These are phyloP conservation scores for Lepidostoma basale DNA, from an alignment of 1,140 invertebrate species.

Conservation along the genomic window DNA sequence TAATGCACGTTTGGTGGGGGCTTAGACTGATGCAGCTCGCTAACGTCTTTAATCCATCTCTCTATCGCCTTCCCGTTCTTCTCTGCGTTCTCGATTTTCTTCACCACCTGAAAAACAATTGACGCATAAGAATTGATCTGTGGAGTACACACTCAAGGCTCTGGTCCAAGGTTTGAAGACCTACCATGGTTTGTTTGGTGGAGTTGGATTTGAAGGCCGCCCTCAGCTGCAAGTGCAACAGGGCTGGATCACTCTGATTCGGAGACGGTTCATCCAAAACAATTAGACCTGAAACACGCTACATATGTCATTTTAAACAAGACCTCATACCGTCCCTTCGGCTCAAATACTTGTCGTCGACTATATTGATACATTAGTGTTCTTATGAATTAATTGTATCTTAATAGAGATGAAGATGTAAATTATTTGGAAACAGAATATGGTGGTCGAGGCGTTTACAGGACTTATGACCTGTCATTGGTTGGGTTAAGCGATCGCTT, in stretches of 20 bases:
- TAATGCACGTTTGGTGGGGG: constrained; percentile 86
- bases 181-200: constrained; percentile 54
- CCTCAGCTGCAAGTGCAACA: constrained; percentile 90
- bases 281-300: constrained; percentile 72
- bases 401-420: too few species aligned
- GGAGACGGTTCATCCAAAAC: constrained; percentile 94
- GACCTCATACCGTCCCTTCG: too few species aligned
- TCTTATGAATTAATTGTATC: too few species aligned
- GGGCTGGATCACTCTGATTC: constrained; percentile 92
- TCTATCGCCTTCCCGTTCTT: constrained; percentile 89
- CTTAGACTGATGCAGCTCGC: constrained; percentile 84
- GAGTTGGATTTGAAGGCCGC: constrained; percentile 72
- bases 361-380: too few species aligned
- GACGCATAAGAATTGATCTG: not conserved
- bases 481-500: too few species aligned
- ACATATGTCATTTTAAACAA: not conserved
- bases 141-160: not conserved
- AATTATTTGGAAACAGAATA: too few species aligned
- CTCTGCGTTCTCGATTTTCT: constrained; percentile 83
- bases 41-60: constrained; percentile 93
- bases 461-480: too few species aligned
- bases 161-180: too few species aligned
- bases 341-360: too few species aligned
- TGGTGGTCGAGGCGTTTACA: too few species aligned
- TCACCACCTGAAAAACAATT: constrained; percentile 71